These are phyloP conservation scores for Trichogramma pretiosum DNA, from an alignment of 1,140 invertebrate genomes.

Conservation along the genomic window DNA sequence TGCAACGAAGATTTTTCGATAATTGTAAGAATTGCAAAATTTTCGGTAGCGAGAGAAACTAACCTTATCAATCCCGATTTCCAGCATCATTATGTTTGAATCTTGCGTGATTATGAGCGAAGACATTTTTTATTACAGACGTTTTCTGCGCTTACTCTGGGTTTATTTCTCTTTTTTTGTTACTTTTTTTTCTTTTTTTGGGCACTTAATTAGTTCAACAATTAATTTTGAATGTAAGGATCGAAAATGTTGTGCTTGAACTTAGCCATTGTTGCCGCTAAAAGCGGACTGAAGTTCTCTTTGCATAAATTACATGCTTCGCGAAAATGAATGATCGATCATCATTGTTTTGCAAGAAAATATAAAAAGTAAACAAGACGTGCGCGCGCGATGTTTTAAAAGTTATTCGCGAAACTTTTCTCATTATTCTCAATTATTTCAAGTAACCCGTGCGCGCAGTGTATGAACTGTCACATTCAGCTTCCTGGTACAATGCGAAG, in stretches of 20 bases:
- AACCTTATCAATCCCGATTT: conserved; percentile 31
- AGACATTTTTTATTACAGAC: conserved; percentile 20
- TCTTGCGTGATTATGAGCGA: conserved; percentile 26
- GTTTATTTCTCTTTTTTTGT: not conserved
- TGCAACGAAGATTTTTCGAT: conserved; percentile 15
- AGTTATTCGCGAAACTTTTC: too few species aligned
- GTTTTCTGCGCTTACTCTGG: not conserved
- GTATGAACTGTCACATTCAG: too few species aligned
- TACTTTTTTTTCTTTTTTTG: not conserved
- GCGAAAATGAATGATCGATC: too few species aligned
- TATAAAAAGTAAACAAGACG: too few species aligned
- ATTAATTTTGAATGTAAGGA: conserved; percentile 7
- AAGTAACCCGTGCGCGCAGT: too few species aligned
- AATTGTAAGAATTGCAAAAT: not conserved
- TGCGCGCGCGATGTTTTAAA: too few species aligned
- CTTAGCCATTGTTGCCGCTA: conserved; percentile 1
- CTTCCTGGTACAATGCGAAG: too few species aligned
- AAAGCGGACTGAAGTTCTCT: conserved; percentile 1
- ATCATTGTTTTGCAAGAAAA: too few species aligned
- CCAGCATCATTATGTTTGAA: conserved; percentile 32
- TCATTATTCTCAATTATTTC: too few species aligned
- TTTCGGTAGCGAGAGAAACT: too few species aligned
- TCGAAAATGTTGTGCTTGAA: conserved; percentile 8
- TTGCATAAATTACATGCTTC: too few species aligned
- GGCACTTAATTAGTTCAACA: not conserved